Conservation (phyloP, 2,797 vertebrate species). For the Pampus argenteus region DNA sequence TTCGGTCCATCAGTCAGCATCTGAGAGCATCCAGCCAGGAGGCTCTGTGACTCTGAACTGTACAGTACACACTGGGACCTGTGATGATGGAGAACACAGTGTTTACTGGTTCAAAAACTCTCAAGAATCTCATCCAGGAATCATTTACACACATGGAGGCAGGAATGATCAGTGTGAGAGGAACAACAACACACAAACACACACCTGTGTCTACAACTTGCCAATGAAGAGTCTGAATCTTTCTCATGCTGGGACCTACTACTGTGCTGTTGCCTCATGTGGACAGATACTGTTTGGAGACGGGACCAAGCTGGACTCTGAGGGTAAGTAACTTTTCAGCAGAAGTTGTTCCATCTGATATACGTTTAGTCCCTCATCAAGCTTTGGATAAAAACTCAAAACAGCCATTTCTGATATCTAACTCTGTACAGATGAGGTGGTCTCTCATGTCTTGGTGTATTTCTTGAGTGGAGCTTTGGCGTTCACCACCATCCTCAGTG, state of each 20-base stretch:
- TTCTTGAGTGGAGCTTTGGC: no score
- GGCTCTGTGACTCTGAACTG: conserved; percentile 51
- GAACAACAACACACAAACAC: not conserved
- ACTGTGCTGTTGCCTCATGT: conserved; percentile 67
- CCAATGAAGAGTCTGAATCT: no score
- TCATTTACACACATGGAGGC: conserved; percentile 53
- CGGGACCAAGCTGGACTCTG: not conserved
- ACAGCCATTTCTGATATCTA: not conserved
- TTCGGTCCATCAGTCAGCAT: conserved; percentile 29
- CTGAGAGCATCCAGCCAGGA: conserved; percentile 24
- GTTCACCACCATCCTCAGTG: not conserved
- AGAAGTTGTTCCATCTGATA: no score
- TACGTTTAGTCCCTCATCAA: not conserved
- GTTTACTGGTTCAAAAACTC: conserved; percentile 43
- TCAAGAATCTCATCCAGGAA: conserved; percentile 26
- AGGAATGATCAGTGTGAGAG: conserved; percentile 1
- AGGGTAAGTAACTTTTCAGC: not conserved
- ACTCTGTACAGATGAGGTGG: not conserved
- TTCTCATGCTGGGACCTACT: conserved; percentile 32
- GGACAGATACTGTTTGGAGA: conserved; percentile 60
- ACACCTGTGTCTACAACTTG: no score
- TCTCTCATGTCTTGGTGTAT: no score
- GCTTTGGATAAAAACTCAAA: not conserved
- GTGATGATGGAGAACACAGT: conserved; percentile 45
- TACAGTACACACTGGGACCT: conserved; percentile 43